Conservation (phyloP, 2,797 vertebrate species). For the Pteronotus mesoamericanus region DNA sequence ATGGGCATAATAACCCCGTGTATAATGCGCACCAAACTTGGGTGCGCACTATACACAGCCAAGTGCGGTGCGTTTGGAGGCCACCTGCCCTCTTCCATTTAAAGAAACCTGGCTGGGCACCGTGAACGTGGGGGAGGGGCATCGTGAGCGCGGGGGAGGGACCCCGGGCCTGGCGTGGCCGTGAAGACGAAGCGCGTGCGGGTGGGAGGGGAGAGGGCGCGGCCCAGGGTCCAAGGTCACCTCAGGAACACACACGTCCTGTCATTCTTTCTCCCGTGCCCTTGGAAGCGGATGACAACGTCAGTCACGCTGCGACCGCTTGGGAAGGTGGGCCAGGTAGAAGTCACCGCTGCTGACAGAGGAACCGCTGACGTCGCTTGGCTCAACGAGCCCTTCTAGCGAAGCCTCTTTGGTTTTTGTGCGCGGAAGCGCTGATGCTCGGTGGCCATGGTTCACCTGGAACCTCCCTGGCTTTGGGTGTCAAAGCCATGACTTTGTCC, state of each 20-base stretch:
- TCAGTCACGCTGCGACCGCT: not conserved
- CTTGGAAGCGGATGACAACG: not conserved
- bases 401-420: slow-evolving; percentile 30
- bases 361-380: slow-evolving; percentile 18
- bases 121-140: not conserved
- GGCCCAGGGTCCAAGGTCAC: slow-evolving; percentile 62
- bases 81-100: not conserved
- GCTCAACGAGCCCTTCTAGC: slow-evolving; percentile 20
- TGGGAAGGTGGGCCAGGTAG: slow-evolving; percentile 40
- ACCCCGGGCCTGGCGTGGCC: not conserved
- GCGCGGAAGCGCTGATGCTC: not conserved
- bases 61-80: not conserved
- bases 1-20: too few relatives aligned
- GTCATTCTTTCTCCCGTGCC: not conserved
- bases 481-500: not conserved
- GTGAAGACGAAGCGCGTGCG: slow-evolving; percentile 61
- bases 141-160: slow-evolving; percentile 59
- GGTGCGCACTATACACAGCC: too few relatives aligned
- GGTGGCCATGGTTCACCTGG: not conserved
- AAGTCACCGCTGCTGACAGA: slow-evolving; percentile 27
- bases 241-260: slow-evolving; percentile 26
- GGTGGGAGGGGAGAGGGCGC: slow-evolving; percentile 54
- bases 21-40: too few relatives aligned
- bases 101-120: not conserved
- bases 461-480: not conserved